phyloP scores from a whole-genome alignment of 2,888 invertebrate genomes.

The Nebria brevicollis region DNA sequence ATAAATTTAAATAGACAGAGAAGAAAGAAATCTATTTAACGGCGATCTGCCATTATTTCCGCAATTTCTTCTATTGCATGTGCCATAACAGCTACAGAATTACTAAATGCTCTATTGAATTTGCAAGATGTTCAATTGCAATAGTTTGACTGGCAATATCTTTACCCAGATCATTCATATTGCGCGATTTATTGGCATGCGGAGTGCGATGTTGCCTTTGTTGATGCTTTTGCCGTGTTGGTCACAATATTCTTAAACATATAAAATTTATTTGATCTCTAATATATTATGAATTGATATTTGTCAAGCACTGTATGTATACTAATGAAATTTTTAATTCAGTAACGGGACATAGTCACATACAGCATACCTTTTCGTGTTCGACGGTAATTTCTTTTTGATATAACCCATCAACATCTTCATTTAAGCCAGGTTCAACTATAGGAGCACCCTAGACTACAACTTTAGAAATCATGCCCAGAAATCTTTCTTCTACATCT shows the following conservation, averaged over 20 bases:
- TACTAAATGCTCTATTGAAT: not conserved
- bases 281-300: slow-evolving; percentile 2
- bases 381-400: too few relatives aligned
- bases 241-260: not conserved
- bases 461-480: too few relatives aligned
- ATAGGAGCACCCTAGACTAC: too few relatives aligned
- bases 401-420: too few relatives aligned
- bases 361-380: too few relatives aligned
- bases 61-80: not conserved
- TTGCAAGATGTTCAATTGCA: not conserved
- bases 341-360: too few relatives aligned
- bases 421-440: too few relatives aligned
- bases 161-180: not conserved
- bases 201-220: slow-evolving; percentile 3
- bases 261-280: not conserved
- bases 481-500: too few relatives aligned
- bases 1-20: too few relatives aligned
- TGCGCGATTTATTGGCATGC: not conserved
- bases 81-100: not conserved
- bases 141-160: not conserved
- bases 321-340: too few relatives aligned
- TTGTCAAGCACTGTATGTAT: too few relatives aligned
- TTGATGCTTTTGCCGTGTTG: not conserved
- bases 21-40: not conserved
- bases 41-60: not conserved